Evolutionary conservation across 2,113 vertebrate genomes (phyloP).

Genomic region (Zosterops lateralis): DNA sequence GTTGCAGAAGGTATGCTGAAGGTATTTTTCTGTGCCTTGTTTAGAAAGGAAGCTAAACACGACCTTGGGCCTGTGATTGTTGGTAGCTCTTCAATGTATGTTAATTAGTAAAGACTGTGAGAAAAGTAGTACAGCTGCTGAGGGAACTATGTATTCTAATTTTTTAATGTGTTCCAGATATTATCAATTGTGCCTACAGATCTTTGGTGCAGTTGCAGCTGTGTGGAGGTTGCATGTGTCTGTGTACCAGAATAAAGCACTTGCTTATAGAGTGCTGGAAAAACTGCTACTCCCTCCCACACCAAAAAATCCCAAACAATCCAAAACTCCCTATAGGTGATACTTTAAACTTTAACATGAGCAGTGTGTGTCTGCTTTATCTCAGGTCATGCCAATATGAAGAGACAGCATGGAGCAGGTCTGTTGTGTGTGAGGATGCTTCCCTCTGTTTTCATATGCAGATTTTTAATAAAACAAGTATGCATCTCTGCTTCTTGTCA

Average conservation of each 20-base stretch:
- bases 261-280: background rate
- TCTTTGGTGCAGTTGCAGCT: background rate
- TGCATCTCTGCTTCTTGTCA: slow-evolving; percentile 47
- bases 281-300: background rate
- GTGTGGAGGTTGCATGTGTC: background rate
- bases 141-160: slow-evolving; percentile 45
- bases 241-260: background rate
- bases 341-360: background rate
- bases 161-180: slow-evolving; percentile 55
- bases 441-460: background rate
- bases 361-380: background rate
- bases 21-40: background rate
- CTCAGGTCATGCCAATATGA: background rate
- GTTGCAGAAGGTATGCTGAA: background rate
- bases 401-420: background rate
- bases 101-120: slow-evolving; percentile 38
- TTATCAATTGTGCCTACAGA: slow-evolving; percentile 6
- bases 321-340: fast-evolving
- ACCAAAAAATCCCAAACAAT: background rate
- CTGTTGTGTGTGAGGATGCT: background rate
- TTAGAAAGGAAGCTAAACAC: background rate
- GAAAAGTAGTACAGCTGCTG: slow-evolving; percentile 59
- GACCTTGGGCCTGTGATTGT: slow-evolving; percentile 19
- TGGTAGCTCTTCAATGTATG: slow-evolving; percentile 29
- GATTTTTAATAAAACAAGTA: slow-evolving; percentile 14